Evolutionary conservation across 2,797 vertebrate species (phyloP).

Genomic region (Tragopan temminckii): DNA sequence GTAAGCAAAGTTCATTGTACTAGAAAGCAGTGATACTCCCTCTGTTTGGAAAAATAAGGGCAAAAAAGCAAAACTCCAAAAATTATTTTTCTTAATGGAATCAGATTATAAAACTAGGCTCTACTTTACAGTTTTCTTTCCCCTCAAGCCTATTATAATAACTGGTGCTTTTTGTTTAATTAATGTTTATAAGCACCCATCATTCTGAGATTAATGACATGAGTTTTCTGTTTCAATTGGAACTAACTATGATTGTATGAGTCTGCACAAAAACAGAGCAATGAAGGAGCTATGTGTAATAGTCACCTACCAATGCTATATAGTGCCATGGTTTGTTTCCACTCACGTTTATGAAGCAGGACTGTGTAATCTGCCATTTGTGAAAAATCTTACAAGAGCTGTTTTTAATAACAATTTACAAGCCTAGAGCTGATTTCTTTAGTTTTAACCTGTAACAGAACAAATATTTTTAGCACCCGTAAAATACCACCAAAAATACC

Average conservation of each 20-base stretch:
- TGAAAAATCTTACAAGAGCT: not conserved
- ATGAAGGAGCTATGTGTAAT: not conserved
- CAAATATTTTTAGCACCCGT: not conserved
- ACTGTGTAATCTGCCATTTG: not conserved
- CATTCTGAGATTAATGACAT: not conserved
- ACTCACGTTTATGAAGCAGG: not conserved
- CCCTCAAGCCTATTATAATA: constrained; percentile 20
- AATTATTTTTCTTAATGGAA: constrained; percentile 10
- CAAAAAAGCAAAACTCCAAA: not conserved
- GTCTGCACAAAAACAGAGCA: not conserved
- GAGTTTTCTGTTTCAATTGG: not conserved
- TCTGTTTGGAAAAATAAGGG: not conserved
- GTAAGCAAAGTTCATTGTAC: not conserved
- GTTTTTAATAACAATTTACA: not conserved
- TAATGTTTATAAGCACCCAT: constrained; percentile 4
- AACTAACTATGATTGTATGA: not conserved
- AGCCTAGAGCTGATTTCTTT: not conserved
- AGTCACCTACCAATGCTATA: not conserved
- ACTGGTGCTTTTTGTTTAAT: constrained; percentile 63
- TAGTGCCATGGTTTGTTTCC: not conserved
- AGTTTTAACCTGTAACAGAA: not conserved
- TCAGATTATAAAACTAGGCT: constrained; percentile 11
- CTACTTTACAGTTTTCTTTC: not conserved
- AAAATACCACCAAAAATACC: not conserved
- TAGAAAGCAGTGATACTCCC: not conserved